These are phyloP conservation scores for Malthinus seriepunctatus DNA, from an alignment of 2,888 invertebrate species.

Conservation along the genomic window DNA sequence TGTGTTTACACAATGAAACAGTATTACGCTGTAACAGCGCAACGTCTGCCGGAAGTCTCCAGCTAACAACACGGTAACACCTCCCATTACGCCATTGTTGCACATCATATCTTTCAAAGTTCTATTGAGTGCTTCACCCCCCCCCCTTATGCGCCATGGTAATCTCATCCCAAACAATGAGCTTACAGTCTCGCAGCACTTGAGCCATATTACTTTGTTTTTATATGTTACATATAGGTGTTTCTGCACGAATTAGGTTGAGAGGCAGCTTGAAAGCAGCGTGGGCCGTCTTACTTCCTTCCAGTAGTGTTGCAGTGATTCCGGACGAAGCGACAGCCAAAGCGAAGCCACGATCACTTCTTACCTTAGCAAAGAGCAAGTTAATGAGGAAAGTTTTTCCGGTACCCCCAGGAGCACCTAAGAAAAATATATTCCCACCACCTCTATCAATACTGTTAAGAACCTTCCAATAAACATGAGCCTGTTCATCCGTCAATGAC, in stretches of 20 bases:
- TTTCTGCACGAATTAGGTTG: too few relatives aligned
- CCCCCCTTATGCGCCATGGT: too few relatives aligned
- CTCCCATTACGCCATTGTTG: background rate
- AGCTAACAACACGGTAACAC: too few relatives aligned
- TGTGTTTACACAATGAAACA: too few relatives aligned
- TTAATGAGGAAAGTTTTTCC: constrained; percentile 50
- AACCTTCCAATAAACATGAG: too few relatives aligned
- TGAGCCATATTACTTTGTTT: background rate
- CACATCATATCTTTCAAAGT: background rate
- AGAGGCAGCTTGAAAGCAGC: too few relatives aligned
- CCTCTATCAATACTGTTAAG: background rate
- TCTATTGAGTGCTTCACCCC: constrained; percentile 8
- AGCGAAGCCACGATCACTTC: constrained; percentile 30
- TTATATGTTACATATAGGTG: constrained; percentile 32
- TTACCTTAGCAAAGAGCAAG: constrained; percentile 43
- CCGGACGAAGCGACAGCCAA: background rate
- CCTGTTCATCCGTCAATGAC: background rate
- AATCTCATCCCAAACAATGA: constrained; percentile 10
- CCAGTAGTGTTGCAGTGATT: too few relatives aligned
- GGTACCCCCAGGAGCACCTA: constrained; percentile 42
- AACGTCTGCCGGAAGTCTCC: too few relatives aligned
- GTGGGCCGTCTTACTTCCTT: too few relatives aligned
- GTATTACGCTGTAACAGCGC: too few relatives aligned
- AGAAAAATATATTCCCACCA: constrained; percentile 23
- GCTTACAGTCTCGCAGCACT: constrained; percentile 10